Evolutionary conservation across 2,113 vertebrate genomes (phyloP).

Genomic region (Cettia cetti): DNA sequence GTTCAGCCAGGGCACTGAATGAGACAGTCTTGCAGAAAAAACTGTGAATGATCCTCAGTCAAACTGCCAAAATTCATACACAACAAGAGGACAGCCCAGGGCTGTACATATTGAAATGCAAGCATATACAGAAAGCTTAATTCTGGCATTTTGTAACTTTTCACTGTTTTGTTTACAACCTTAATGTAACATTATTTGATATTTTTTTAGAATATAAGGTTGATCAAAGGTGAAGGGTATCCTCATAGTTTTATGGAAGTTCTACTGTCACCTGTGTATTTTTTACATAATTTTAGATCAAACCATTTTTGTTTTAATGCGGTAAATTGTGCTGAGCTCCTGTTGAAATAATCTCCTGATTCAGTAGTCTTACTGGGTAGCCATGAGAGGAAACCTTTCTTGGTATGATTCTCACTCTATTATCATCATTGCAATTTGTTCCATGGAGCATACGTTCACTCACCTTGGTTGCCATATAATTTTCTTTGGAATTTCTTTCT

Average conservation of each 20-base stretch:
- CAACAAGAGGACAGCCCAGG: not conserved
- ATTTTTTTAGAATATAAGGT: not conserved
- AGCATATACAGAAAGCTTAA: not conserved
- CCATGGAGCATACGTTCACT: not conserved
- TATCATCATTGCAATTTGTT: not conserved
- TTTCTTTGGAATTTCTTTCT: not conserved
- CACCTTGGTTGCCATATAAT: not conserved
- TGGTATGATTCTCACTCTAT: not conserved
- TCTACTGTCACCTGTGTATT: not conserved
- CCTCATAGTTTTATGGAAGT: not conserved
- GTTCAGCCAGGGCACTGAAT: not conserved
- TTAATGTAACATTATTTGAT: not conserved
- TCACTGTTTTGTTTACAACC: not conserved
- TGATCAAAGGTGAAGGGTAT: not conserved
- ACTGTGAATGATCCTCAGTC: not conserved
- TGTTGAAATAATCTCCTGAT: not conserved
- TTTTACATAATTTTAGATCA: not conserved
- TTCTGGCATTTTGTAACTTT: not conserved
- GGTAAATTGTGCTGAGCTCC: not conserved
- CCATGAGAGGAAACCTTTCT: not conserved
- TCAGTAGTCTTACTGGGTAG: not conserved
- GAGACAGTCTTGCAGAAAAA: not conserved
- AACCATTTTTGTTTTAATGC: not conserved
- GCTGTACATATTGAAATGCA: not conserved
- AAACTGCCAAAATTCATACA: constrained; percentile 4